Evolutionary conservation across 2,888 invertebrate species (phyloP), one percentile per base, ranked within the genome.

Genomic region (Lacanobia oleracea): DNA sequence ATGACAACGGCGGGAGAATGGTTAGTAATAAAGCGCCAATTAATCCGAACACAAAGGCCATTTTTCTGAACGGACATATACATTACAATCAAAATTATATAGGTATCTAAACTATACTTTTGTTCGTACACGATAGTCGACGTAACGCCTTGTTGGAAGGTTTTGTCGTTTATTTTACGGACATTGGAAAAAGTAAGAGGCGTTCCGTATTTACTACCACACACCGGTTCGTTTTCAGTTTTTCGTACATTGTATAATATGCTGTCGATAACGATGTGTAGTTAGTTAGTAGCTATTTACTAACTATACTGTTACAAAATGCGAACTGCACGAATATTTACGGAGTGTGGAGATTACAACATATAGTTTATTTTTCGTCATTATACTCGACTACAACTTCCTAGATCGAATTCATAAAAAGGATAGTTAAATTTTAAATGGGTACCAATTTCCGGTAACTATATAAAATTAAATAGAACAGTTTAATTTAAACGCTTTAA

Each of bases 131-230:
- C 48, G 65, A 53, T 27, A 81, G 67, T 62, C 48, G 33, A 77
- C 73, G 71, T 74, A 74, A 74, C 62, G 40, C 56, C 43, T 45
- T 59, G 61, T 60, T 82, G 57, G 71, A 76, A 72, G 65, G 76
- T 82, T 73, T 70, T 83, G 76, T 76, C 76, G 57, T 76, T 70
- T 53, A 77, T 73, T 64, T 72, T 68, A 56, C 33, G 63, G 56
- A 61, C 60, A 51, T 51, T 57, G 53, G 72, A 60, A 70, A 76
- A 85, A 85, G 83, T 82, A 82, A 84, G 63, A 75, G 76, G 70
- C 67, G 75, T 84, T 75, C 79, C 70, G 83, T 59, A 67, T 67
- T 77, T 79, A 43, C 43, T 85, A 67, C 64, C 64, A 50, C 14
- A n/a, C 33, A 50, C 56, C 21, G 10, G 37, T 67, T 50, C 18